These are phyloP conservation scores for Zelleria hepariella DNA, from an alignment of 2,888 invertebrate species.

Conservation along the genomic window DNA sequence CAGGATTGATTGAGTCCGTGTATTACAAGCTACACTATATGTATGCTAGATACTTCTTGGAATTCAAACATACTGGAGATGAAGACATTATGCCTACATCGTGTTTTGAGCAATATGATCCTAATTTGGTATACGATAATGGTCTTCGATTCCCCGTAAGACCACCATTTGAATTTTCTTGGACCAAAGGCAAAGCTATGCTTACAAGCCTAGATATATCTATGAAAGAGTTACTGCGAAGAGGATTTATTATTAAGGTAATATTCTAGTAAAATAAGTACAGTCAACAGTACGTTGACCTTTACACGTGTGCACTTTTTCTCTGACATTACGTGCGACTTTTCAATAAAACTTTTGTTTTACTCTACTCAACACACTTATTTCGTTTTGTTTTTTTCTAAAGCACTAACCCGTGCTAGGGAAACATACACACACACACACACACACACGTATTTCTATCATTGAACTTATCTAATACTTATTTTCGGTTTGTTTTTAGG, in stretches of 20 bases:
- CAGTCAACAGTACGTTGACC: no score
- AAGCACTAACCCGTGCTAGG: no score
- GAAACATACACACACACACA: no score
- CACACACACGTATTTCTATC: no score
- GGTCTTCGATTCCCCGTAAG: constrained; percentile 52
- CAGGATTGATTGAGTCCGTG: not conserved
- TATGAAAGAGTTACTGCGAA: constrained; percentile 48
- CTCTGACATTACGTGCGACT: not conserved
- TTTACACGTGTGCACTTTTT: no score
- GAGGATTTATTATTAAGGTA: constrained; percentile 53
- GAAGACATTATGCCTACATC: constrained; percentile 12
- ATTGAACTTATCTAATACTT: no score
- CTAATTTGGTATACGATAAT: constrained; percentile 49
- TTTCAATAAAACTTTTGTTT: no score
- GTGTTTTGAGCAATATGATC: constrained; percentile 23
- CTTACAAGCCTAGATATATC: constrained; percentile 48
- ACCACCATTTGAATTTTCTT: constrained; percentile 27
- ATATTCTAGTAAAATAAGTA: no score
- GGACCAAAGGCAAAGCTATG: constrained; percentile 35
- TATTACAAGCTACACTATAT: not conserved
- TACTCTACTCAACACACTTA: no score
- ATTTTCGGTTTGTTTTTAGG: constrained; percentile 26
- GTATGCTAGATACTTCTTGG: not conserved
- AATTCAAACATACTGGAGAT: not conserved
- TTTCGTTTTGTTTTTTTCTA: no score